Evolutionary conservation across 2,888 invertebrate genomes (phyloP), one percentile per base, ranked within the genome.

Genomic region (Syrista parreyssii): DNA sequence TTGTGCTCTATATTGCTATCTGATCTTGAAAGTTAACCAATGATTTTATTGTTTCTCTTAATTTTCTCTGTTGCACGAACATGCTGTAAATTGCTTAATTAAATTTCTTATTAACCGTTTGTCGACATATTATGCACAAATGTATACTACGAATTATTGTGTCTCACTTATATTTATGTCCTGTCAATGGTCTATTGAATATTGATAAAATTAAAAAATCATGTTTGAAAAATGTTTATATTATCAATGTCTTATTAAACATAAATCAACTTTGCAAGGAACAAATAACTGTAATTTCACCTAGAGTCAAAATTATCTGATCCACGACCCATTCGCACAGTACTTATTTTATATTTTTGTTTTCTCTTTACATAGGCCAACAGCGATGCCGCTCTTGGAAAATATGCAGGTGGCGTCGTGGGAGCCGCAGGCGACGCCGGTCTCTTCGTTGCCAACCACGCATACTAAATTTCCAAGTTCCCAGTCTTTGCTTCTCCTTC

Each of bases 381-480:
- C 93, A 97, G 98, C 80, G 95, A 96, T 82, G 98, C 99, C 76
- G 94, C 98, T 77, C 92, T 95, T 87, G 99, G 99, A 88, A 97
- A 98, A 93, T 99, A 99, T 92, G 95, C 95, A 71, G 99, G 99
- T 89, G 97, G 96, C 82, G 95, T 96, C 34, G 93, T 94, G 89
- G 97, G 98, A 90, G 95, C 95, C 90, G 98, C 98, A 85, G 98
- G 96, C 76, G 96, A 95, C 4, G 94, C 97, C 86, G 96, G 96
- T 82, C 95, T 99, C 86, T 99, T 98, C 93, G 96, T 99, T 86
- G 97, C 98, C 88, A 97, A 99, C 93, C 99, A 99, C 92, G 96
- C 97, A 86, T 99, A 99, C 92, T 99, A 98, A 94, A 87, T 76
- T 75, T 68, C 36, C 68, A 76, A 72, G 75, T 74, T 30, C 30